Evolutionary conservation across 1,140 invertebrate genomes (phyloP), one percentile per base, ranked within the genome.

Genomic region (Drosophila sp.): DNA sequence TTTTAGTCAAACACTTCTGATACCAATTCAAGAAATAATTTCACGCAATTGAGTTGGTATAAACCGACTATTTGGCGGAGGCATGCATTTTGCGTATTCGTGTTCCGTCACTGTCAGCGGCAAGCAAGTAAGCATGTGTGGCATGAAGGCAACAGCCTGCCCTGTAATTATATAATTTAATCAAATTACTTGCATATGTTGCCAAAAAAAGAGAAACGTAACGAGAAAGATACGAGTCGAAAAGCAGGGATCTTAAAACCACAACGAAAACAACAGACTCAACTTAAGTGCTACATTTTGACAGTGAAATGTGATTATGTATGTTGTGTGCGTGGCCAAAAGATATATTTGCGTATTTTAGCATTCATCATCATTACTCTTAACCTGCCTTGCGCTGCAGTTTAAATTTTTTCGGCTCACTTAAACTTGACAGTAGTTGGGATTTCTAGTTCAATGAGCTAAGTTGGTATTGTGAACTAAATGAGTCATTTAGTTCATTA

Each of bases 181-280:
- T 83, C 80, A 89, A 87, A 87, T 89, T 89, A 89, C 83, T 89
- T 89, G 83, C 83, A 89, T 83, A 89, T 89, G 84, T 89, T 89
- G 73, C 83, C 83, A 71, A 89, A 89, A 89, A 73, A 66, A 57
- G 29, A 53, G 6, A 36, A 53, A 46, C 25, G 29, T 56, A 46
- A 53, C 41, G 36, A 72, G 64, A 62, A 59, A 53, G 57, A 59
- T 43, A 71, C n/a, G 29, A 74, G 62, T 36, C 40, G 57, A 76
- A 76, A 80, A 69, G 63, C 70, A 78, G 16, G 14, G 27, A 61
- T 36, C 13, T 18, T 13, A 46, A 63, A 71, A 51, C 72, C 62
- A 38, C 59, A 66, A 56, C 36, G 45, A 74, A 51, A 57, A 41
- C 48, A 57, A 58, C 32, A 45, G 36, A 34, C 62, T 66, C 65